phyloP scores from a whole-genome alignment of 2,888 invertebrate species.

The Mythimna ferrago region DNA sequence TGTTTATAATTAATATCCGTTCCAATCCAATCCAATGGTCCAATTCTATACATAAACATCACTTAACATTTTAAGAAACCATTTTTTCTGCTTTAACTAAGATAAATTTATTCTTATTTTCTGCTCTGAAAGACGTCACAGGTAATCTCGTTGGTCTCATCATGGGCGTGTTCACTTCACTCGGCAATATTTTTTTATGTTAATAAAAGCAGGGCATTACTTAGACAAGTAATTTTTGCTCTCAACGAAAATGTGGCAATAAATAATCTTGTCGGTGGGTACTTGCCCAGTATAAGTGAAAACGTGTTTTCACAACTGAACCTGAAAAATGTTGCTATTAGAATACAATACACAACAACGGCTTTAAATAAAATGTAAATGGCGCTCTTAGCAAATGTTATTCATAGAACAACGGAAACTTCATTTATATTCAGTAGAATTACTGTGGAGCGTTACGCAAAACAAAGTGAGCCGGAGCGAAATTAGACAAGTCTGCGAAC shows the following conservation, averaged over 20 bases:
- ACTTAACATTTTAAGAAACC: constrained; percentile 63
- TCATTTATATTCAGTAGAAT: constrained; percentile 86
- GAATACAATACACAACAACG: constrained; percentile 72
- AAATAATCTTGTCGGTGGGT: constrained; percentile 20
- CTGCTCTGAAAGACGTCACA: constrained; percentile 71
- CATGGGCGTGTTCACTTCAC: constrained; percentile 72
- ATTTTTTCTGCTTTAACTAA: constrained; percentile 64
- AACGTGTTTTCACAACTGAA: constrained; percentile 32
- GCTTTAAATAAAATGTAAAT: constrained; percentile 81
- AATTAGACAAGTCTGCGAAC: constrained; percentile 77
- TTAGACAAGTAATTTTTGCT: constrained; percentile 73
- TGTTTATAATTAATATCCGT: constrained; percentile 12
- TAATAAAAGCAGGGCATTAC: constrained; percentile 81
- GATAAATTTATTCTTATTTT: constrained; percentile 74
- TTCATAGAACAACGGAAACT: constrained; percentile 83
- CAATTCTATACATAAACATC: constrained; percentile 24
- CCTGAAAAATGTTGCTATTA: constrained; percentile 66
- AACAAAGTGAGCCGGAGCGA: constrained; percentile 74
- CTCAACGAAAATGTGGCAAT: constrained; percentile 57
- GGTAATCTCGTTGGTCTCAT: constrained; percentile 77
- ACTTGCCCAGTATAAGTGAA: constrained; percentile 26
- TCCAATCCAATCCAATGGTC: background rate
- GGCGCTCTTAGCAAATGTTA: constrained; percentile 83
- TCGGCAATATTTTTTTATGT: constrained; percentile 78
- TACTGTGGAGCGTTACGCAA: constrained; percentile 77